Conservation (phyloP, 1,140 invertebrate species). For the Diuraphis noxia region DNA sequence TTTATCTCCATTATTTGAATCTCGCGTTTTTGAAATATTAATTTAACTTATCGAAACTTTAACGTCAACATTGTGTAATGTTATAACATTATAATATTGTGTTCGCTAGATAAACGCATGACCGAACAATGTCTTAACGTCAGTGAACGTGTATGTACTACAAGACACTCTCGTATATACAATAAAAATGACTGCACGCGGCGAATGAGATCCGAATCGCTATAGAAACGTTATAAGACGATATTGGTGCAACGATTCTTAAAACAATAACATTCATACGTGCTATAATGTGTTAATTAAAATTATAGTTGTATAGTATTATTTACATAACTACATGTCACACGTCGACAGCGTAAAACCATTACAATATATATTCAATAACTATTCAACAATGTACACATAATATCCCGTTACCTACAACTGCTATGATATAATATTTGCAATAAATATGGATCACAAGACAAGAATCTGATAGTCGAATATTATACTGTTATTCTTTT, state of each 20-base stretch:
- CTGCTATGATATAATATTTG: neutral
- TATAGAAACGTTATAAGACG: neutral
- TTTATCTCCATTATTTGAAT: neutral
- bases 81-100: neutral
- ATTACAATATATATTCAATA: neutral
- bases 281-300: neutral
- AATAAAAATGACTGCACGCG: neutral
- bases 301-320: neutral
- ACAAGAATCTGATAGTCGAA: neutral
- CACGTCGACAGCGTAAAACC: neutral
- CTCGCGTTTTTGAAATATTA: neutral
- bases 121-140: constrained; percentile 8
- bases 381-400: neutral
- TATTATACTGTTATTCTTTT: neutral
- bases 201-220: constrained; percentile 7
- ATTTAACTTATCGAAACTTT: neutral
- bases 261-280: neutral
- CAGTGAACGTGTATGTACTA: neutral
- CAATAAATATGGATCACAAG: neutral
- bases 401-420: neutral
- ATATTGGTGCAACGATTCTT: neutral
- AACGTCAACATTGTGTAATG: neutral
- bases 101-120: neutral
- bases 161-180: neutral
- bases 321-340: neutral